Evolutionary conservation across 2,113 vertebrate species (phyloP).

Genomic region (Pavo muticus): DNA sequence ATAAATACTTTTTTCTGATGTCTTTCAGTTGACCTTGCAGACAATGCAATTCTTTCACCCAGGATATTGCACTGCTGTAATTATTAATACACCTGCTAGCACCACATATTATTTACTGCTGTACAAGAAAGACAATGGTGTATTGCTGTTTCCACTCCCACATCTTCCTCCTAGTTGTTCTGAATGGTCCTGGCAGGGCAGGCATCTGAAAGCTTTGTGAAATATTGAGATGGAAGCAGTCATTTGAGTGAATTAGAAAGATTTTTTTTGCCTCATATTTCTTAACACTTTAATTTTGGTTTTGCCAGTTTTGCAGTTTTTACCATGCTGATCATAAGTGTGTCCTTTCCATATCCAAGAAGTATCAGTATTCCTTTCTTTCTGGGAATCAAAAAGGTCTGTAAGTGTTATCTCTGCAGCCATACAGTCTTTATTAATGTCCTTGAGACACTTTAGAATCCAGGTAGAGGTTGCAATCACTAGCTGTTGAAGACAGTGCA

Average conservation of each 20-base stretch:
- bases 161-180: neutral
- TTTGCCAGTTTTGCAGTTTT: neutral
- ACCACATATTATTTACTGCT: neutral
- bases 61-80: neutral
- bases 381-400: neutral
- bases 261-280: neutral
- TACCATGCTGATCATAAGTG: neutral
- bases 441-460: constrained; percentile 10
- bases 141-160: neutral
- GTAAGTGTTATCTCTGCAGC: neutral
- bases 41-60: neutral
- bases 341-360: constrained; percentile 2
- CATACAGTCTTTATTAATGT: neutral
- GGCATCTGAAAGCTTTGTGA: neutral
- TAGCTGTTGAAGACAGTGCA: neutral
- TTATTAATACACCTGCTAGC: neutral
- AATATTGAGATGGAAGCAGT: neutral
- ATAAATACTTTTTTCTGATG: neutral
- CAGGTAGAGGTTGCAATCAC: neutral
- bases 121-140: neutral
- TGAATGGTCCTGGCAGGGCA: neutral
- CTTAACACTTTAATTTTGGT: neutral
- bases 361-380: neutral
- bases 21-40: neutral
- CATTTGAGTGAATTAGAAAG: neutral